Conservation (phyloP, 2,888 invertebrate genomes). For the Drosophila parthenogenetica region DNA sequence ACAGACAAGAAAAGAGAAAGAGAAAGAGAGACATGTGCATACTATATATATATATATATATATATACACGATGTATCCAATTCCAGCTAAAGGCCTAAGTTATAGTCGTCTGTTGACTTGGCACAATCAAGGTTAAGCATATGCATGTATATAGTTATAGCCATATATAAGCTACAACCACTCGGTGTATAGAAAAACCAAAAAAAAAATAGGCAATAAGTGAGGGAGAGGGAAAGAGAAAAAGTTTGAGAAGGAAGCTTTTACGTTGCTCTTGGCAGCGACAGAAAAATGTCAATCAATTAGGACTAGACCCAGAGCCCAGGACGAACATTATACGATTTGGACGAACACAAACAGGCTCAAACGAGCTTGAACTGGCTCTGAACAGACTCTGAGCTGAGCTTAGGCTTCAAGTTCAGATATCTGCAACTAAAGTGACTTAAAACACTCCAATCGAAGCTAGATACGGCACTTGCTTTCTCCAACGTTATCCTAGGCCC, state of each 20-base stretch:
- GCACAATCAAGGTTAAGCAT: conserved; percentile 71
- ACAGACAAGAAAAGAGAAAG: neutral
- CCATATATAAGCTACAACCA: conserved; percentile 7
- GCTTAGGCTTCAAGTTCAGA: too few relatives aligned
- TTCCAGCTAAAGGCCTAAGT: conserved; percentile 3
- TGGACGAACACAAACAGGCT: too few relatives aligned
- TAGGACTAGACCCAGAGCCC: conserved; percentile 29
- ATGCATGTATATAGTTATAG: conserved; percentile 35
- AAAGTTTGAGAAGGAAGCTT: conserved; percentile 8
- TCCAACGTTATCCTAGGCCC: neutral
- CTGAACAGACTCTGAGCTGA: too few relatives aligned
- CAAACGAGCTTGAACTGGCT: too few relatives aligned
- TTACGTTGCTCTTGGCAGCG: conserved; percentile 45
- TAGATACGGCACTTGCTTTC: too few relatives aligned
- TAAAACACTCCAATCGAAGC: neutral
- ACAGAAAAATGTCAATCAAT: conserved; percentile 82
- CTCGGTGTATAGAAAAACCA: neutral
- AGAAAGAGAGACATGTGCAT: neutral
- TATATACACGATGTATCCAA: neutral
- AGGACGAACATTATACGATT: too few relatives aligned
- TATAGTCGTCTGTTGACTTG: conserved; percentile 47
- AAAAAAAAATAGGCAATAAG: neutral
- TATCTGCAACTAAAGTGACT: too few relatives aligned
- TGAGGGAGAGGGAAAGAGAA: neutral
- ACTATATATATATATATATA: too few relatives aligned